Evolutionary conservation across 2,888 invertebrate species (phyloP).

Genomic region (Melieria picta): DNA sequence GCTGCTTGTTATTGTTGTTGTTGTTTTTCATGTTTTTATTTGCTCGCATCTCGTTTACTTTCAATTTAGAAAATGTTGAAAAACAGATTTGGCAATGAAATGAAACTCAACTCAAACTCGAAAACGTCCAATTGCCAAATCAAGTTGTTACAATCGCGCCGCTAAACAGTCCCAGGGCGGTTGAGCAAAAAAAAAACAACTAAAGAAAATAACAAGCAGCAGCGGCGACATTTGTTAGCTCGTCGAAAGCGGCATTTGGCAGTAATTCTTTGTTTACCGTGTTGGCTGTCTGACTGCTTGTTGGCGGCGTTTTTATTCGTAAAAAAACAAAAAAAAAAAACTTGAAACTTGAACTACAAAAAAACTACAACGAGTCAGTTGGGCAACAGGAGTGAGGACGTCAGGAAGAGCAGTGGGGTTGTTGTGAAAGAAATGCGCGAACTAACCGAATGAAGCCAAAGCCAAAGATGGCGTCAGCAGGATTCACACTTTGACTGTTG

Average conservation of each 20-base stretch:
- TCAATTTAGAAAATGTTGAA: conserved; percentile 21
- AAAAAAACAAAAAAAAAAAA: background rate
- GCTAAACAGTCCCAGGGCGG: too few species aligned
- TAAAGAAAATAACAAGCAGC: conserved; percentile 4
- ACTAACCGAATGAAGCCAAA: background rate
- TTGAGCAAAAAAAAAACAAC: background rate
- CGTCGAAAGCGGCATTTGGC: too few species aligned
- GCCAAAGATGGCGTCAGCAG: too few species aligned
- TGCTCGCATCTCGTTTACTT: background rate
- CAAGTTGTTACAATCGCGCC: background rate
- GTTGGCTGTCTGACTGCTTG: too few species aligned
- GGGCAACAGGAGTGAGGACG: too few species aligned
- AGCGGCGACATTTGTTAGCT: too few species aligned
- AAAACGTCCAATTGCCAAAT: conserved; percentile 20
- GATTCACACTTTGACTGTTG: too few species aligned
- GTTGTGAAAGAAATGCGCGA: background rate
- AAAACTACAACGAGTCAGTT: background rate
- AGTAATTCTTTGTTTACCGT: too few species aligned
- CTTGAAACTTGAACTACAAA: background rate
- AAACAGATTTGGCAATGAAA: conserved; percentile 24
- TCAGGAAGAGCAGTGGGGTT: background rate
- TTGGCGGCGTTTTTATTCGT: too few species aligned
- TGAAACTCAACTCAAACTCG: conserved; percentile 6
- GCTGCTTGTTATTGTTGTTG: background rate
- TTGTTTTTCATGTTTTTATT: background rate